Evolutionary conservation across 2,888 invertebrate species (phyloP), one percentile per base, ranked within the genome.

Genomic region (Acheta domesticus): DNA sequence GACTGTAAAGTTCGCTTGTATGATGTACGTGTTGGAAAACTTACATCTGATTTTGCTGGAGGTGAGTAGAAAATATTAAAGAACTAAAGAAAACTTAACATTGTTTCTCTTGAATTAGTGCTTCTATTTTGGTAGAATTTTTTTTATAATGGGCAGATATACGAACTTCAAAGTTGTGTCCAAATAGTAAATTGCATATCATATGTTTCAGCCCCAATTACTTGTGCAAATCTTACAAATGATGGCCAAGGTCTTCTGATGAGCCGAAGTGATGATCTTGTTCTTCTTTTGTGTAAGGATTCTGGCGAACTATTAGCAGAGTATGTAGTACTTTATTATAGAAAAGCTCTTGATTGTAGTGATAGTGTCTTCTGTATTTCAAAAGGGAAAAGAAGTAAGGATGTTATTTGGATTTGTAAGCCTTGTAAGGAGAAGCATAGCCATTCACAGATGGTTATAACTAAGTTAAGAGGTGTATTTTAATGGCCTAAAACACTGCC

Each of bases 201-300:
- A 49, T 77, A 74, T 75, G 50, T 79, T 75, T 80, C 84, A 92
- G 93, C 92, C 82, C 89, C 97, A 3, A 90, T 98, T 2, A 96
- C 96, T 0, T 94, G 92, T 85, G 93, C 94, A 1, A 92, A 90
- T 81, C 91, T 98, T 83, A 97, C 98, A 0, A 91, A 94, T 83
- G 99, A 99, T 86, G 95, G 95, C 0, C 98, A 98, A 85, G 99
- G 99, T 85, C 89, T 95, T 81, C 88, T 99, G 21, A 90, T 93
- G 1, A 94, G 96, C 83, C 94, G 96, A 83, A 91, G 95, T 11
- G 96, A 98, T 86, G 93, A 92, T 83, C 90, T 91, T 0, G 88
- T 99, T 1, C 92, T 94, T 84, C 89, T 99, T 78, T 90, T 99
- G 83, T 99, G 99, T 86, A 98, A 96, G 87, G 91, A 91, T 81